These are phyloP conservation scores for Coreoperca whiteheadi DNA, from an alignment of 2,113 vertebrate genomes.

Conservation along the genomic window DNA sequence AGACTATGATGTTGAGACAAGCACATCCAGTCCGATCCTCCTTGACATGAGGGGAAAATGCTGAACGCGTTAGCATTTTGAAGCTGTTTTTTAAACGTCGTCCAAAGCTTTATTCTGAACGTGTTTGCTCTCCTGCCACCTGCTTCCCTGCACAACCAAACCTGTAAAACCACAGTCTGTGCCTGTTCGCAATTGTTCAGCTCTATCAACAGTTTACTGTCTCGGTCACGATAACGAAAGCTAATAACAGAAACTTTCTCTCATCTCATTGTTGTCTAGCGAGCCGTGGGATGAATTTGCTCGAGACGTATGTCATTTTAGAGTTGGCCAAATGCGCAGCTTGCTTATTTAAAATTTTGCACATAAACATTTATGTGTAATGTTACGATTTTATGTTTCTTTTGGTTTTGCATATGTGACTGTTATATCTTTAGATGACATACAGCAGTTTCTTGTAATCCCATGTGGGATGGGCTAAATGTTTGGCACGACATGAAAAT, in stretches of 20 bases:
- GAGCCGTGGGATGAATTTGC: not conserved
- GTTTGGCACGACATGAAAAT: too few relatives aligned
- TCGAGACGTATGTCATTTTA: too few relatives aligned
- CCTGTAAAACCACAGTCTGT: not conserved
- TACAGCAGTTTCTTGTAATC: too few relatives aligned
- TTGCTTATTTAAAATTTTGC: too few relatives aligned
- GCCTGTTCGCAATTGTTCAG: not conserved
- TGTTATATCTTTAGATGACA: too few relatives aligned
- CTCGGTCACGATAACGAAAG: not conserved
- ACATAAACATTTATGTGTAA: too few relatives aligned
- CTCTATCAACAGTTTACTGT: not conserved
- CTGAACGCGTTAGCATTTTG: not conserved
- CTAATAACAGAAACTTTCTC: not conserved
- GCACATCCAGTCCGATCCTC: not conserved
- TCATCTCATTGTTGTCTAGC: not conserved
- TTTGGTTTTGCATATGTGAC: too few relatives aligned
- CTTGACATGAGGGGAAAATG: not conserved
- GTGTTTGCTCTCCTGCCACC: not conserved
- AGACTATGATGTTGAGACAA: not conserved
- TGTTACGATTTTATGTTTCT: too few relatives aligned
- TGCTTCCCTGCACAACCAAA: not conserved
- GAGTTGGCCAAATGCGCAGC: too few relatives aligned
- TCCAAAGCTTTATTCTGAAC: not conserved
- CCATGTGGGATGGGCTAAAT: too few relatives aligned
- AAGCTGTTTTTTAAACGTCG: not conserved